These are phyloP conservation scores for Anagyrus pseudococci DNA, from an alignment of 2,888 invertebrate species.

Conservation along the genomic window DNA sequence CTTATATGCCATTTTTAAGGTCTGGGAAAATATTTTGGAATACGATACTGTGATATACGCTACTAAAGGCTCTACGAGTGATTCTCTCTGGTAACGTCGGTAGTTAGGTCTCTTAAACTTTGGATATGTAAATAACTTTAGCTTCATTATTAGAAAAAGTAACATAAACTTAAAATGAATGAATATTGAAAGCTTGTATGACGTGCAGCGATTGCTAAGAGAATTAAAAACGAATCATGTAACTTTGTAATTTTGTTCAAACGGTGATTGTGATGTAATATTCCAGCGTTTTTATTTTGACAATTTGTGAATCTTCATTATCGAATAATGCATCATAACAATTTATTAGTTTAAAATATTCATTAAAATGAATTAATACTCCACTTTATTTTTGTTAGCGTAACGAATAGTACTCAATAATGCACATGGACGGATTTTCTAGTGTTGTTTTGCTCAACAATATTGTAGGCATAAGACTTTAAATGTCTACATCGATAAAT, in stretches of 20 bases:
- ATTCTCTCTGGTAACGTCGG: constrained; percentile 41
- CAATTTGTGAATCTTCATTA: constrained; percentile 25
- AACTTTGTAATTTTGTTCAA: constrained; percentile 24
- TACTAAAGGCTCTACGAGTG: constrained; percentile 52
- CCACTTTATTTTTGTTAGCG: constrained; percentile 1
- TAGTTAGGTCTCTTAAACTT: constrained; percentile 36
- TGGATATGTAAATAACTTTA: constrained; percentile 44
- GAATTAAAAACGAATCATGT: constrained; percentile 7
- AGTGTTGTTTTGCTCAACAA: neutral
- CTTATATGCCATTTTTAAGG: constrained; percentile 26
- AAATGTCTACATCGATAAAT: constrained; percentile 29
- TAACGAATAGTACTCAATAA: constrained; percentile 3
- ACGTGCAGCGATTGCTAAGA: neutral
- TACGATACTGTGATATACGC: constrained; percentile 59
- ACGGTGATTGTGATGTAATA: constrained; percentile 25
- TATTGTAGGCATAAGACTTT: too few relatives aligned
- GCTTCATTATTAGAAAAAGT: constrained; percentile 29
- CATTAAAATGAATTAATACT: constrained; percentile 11
- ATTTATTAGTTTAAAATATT: constrained; percentile 19
- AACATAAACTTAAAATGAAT: constrained; percentile 14
- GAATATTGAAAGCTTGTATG: neutral
- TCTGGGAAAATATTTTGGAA: constrained; percentile 36
- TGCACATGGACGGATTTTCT: constrained; percentile 10
- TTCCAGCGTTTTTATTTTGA: constrained; percentile 25
- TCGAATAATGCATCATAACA: constrained; percentile 11